Conservation (phyloP, 2,888 invertebrate species). For the Synanthedon formicaeformis region DNA sequence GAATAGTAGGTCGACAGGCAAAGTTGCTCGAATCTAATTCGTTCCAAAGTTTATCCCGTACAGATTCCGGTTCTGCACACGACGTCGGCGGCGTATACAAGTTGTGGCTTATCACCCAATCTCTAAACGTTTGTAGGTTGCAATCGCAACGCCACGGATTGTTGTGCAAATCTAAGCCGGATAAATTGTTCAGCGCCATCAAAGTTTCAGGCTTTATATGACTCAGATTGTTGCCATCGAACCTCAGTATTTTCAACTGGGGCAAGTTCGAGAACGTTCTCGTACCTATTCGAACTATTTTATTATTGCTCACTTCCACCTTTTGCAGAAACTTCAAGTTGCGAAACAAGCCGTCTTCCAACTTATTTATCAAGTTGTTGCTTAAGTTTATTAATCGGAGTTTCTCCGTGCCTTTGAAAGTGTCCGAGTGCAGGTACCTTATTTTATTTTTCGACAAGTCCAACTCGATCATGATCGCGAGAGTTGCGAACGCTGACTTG, state of each 20-base stretch:
- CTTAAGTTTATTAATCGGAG: conserved; percentile 80
- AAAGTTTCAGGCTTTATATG: conserved; percentile 77
- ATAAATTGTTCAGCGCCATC: conserved; percentile 75
- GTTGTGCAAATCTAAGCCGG: conserved; percentile 80
- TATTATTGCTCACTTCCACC: conserved; percentile 83
- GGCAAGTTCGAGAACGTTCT: conserved; percentile 79
- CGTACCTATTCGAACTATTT: conserved; percentile 76
- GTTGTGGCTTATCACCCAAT: conserved; percentile 79
- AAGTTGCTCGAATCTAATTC: conserved; percentile 79
- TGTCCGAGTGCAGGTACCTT: conserved; percentile 74
- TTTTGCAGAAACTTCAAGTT: conserved; percentile 81
- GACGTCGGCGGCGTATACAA: conserved; percentile 82
- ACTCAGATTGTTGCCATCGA: conserved; percentile 83
- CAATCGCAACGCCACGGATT: conserved; percentile 95
- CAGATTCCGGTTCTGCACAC: conserved; percentile 76
- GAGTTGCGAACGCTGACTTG: conserved; percentile 79
- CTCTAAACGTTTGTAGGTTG: conserved; percentile 81
- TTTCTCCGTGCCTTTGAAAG: conserved; percentile 79
- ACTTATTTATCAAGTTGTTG: conserved; percentile 78
- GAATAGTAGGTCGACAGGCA: conserved; percentile 84
- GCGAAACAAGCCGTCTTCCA: conserved; percentile 81
- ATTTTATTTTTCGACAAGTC: conserved; percentile 84
- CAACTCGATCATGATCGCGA: conserved; percentile 84
- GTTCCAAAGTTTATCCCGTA: conserved; percentile 81
- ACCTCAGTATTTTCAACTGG: conserved; percentile 75